Conservation (phyloP, 2,797 vertebrate genomes). For the Australoheros facetus region DNA sequence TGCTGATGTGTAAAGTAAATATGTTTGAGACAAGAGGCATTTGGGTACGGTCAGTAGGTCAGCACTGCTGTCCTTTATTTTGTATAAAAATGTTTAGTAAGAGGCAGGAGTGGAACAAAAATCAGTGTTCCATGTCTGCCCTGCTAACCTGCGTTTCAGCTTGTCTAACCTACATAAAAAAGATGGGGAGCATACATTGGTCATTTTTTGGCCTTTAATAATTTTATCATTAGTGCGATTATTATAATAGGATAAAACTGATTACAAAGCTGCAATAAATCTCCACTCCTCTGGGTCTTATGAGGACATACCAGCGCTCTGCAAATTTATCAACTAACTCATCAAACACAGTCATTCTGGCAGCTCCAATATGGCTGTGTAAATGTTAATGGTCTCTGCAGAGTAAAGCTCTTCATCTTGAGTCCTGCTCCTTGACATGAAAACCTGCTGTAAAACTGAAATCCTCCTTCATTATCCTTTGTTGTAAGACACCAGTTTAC, state of each 20-base stretch:
- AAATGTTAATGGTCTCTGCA: constrained; percentile 52
- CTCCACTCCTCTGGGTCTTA: not conserved
- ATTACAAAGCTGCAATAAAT: constrained; percentile 14
- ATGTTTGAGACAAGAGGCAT: not conserved
- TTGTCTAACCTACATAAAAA: not conserved
- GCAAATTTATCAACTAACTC: constrained; percentile 24
- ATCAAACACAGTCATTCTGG: constrained; percentile 22
- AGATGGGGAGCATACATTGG: not conserved
- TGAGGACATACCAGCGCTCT: not conserved
- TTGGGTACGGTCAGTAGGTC: not conserved
- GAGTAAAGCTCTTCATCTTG: constrained; percentile 33
- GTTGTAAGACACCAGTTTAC: not conserved
- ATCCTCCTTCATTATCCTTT: not conserved
- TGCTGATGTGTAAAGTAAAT: not conserved
- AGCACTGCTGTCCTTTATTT: not conserved
- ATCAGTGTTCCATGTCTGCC: not conserved
- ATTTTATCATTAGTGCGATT: not conserved
- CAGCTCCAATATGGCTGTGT: constrained; percentile 34
- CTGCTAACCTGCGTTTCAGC: not conserved
- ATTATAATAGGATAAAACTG: not conserved
- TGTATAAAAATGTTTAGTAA: not conserved
- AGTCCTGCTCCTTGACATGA: not conserved
- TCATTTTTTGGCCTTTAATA: not conserved
- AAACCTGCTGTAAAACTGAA: not conserved
- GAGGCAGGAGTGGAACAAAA: not conserved